phyloP scores from a whole-genome alignment of 2,113 vertebrate species.

The Bufo bufo region DNA sequence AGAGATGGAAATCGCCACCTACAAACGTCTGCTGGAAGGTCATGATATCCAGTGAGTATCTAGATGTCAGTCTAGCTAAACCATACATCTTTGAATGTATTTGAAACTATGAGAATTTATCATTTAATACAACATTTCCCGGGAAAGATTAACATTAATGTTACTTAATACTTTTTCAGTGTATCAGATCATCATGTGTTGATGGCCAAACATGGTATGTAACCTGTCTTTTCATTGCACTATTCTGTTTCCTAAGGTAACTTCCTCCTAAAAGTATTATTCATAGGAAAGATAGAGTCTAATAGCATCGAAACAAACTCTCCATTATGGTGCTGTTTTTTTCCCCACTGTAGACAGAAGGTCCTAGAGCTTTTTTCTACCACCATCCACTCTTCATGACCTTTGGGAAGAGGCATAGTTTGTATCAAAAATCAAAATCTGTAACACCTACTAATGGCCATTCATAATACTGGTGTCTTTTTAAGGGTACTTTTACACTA shows the following conservation, averaged over 20 bases:
- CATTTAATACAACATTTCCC: neutral
- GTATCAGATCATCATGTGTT: conserved; percentile 2
- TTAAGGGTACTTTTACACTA: neutral
- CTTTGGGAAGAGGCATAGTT: neutral
- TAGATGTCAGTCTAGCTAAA: neutral
- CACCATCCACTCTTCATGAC: neutral
- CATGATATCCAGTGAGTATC: conserved; percentile 22
- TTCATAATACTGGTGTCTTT: neutral
- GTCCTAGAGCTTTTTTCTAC: neutral
- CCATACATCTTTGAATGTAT: neutral
- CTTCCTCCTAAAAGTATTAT: neutral
- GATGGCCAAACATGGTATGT: neutral
- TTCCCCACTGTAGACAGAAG: neutral
- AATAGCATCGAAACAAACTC: neutral
- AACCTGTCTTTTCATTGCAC: neutral
- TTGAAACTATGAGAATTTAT: neutral
- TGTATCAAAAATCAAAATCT: neutral
- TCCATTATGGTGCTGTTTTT: neutral
- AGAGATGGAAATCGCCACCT: conserved; percentile 59
- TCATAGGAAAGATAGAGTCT: too few relatives aligned
- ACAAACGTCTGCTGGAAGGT: conserved; percentile 46
- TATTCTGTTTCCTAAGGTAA: neutral
- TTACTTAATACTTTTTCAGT: neutral
- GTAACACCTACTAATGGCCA: neutral
- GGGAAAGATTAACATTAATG: neutral